Evolutionary conservation across 2,888 invertebrate genomes (phyloP).

Genomic region (Drosophila pseudotakahashii): DNA sequence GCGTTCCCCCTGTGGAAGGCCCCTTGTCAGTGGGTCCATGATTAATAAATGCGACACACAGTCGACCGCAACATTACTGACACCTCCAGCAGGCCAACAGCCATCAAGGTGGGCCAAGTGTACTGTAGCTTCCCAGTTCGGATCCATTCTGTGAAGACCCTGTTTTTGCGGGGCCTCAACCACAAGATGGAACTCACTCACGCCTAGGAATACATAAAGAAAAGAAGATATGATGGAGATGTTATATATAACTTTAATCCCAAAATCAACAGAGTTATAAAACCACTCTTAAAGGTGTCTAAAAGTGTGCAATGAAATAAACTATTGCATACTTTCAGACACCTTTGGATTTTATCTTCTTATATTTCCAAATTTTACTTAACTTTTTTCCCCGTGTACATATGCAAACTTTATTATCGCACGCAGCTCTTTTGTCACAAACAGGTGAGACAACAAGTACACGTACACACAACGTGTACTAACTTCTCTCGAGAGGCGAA

Average conservation of each 20-base stretch:
- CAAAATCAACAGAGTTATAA: too few species aligned
- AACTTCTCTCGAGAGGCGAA: constrained; percentile 46
- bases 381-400: constrained; percentile 29
- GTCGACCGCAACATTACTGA: constrained; percentile 76
- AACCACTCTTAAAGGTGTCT: too few species aligned
- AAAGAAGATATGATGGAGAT: background rate
- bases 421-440: constrained; percentile 65
- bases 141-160: background rate
- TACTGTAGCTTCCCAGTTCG: constrained; percentile 37
- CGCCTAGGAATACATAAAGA: constrained; percentile 2
- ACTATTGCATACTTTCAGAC: too few species aligned
- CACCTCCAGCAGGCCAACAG: constrained; percentile 55
- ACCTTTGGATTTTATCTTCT: too few species aligned
- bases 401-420: constrained; percentile 51
- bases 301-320: too few species aligned
- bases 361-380: too few species aligned
- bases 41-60: constrained; percentile 67
- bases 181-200: constrained; percentile 26
- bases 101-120: constrained; percentile 41
- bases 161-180: constrained; percentile 32
- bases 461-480: constrained; percentile 54
- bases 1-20: background rate
- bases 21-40: constrained; percentile 52
- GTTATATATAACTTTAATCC: too few species aligned
- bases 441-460: constrained; percentile 70